These are phyloP conservation scores for Trididemnum clinides DNA, from an alignment of 23 tunicate genomes.

Conservation along the genomic window DNA sequence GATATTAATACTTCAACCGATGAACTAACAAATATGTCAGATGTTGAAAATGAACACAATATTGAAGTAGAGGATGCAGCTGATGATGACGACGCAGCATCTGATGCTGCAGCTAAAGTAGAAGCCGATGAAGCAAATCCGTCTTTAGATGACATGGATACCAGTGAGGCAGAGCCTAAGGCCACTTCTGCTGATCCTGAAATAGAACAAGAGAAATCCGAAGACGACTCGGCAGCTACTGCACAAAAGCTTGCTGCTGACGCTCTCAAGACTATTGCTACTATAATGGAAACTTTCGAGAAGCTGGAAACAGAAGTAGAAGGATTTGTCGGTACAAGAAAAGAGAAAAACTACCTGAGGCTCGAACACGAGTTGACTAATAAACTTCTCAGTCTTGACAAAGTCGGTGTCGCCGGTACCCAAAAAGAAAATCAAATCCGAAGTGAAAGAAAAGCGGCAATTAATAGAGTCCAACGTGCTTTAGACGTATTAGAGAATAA, in stretches of 20 bases:
- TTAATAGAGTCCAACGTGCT: constrained; percentile 64
- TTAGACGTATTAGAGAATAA: constrained; percentile 64
- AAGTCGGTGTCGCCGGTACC: constrained; percentile 42
- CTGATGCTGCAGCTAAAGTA: neutral
- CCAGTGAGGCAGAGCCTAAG: too few relatives aligned
- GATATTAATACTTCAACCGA: too few relatives aligned
- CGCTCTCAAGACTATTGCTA: too few relatives aligned
- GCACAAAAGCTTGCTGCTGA: too few relatives aligned
- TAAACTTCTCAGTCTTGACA: constrained; percentile 58
- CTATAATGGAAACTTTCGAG: constrained; percentile 27
- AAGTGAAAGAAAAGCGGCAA: constrained; percentile 57
- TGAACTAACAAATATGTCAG: too few relatives aligned
- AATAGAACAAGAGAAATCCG: too few relatives aligned
- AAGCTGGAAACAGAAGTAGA: constrained; percentile 56
- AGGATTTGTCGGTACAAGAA: constrained; percentile 21
- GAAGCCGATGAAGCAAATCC: neutral
- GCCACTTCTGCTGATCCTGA: too few relatives aligned
- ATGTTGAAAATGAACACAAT: neutral
- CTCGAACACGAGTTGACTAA: constrained; percentile 59
- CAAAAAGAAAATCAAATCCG: constrained; percentile 55
- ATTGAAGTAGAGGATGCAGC: neutral
- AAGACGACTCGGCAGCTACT: too few relatives aligned
- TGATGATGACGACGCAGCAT: neutral
- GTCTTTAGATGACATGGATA: neutral
- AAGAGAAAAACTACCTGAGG: constrained; percentile 54